Evolutionary conservation across 2,113 vertebrate species (phyloP).

Genomic region (Scomber colias): DNA sequence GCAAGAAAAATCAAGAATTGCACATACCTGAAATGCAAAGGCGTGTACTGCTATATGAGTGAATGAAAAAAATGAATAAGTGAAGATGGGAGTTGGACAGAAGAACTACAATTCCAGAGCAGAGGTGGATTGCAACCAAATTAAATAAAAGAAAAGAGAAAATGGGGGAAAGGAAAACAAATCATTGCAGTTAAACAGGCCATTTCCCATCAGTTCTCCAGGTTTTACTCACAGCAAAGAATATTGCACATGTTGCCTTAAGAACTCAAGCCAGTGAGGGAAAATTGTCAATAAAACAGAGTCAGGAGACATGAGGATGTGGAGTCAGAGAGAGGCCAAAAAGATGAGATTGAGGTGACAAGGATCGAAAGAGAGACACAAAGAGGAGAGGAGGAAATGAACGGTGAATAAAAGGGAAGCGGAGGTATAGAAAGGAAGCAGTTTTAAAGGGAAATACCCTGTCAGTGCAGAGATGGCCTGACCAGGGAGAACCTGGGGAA

Average conservation of each 20-base stretch:
- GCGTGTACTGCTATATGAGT: not conserved
- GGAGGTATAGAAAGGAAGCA: slow-evolving; percentile 23
- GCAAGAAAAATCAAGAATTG: not conserved
- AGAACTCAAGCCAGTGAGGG: slow-evolving; percentile 10
- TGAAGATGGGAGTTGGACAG: not conserved
- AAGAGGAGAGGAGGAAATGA: slow-evolving; percentile 17
- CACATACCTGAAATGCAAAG: slow-evolving; percentile 16
- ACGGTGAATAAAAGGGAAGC: slow-evolving; percentile 2
- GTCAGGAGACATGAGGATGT: not conserved
- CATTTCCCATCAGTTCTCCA: slow-evolving; percentile 33
- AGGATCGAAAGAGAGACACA: slow-evolving; percentile 3
- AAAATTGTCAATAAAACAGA: slow-evolving; percentile 44
- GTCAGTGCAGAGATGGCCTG: slow-evolving; percentile 41
- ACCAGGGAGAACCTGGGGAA: slow-evolving; percentile 35
- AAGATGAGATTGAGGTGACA: slow-evolving; percentile 21
- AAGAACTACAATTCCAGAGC: slow-evolving; percentile 1
- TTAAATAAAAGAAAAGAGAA: slow-evolving; percentile 18
- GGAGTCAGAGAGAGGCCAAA: not conserved
- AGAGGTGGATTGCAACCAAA: slow-evolving; percentile 26
- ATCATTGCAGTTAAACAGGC: slow-evolving; percentile 34
- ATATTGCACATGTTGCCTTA: slow-evolving; percentile 55
- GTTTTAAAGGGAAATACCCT: slow-evolving; percentile 44
- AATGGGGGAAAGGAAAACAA: slow-evolving; percentile 8
- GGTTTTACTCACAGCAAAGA: slow-evolving; percentile 29
- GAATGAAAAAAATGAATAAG: too few relatives aligned